Evolutionary conservation across 2,797 vertebrate species (phyloP), one percentile per base, ranked within the genome.

Genomic region (Orientallactaga sibirica): DNA sequence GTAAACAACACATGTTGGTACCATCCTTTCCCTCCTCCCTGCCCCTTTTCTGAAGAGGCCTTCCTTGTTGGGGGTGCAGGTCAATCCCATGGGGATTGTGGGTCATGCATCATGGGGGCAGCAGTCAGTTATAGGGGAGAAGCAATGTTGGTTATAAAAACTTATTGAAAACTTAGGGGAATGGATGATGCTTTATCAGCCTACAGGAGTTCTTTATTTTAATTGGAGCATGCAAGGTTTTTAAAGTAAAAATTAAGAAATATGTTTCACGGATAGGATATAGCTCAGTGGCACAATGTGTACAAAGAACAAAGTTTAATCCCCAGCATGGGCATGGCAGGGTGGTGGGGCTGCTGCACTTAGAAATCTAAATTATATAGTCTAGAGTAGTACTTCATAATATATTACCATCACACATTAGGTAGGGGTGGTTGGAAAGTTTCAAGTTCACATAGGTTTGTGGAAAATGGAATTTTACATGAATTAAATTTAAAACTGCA

Each of bases 241-340:
- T 37, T 12, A 41, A 80, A 81, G 75, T 29, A 90, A 94, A 88
- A 88, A 64, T 41, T 78, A 19, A 83, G 80, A 94, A 79, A 82
- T 29, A 29, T 5, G 70, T 4, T 43, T 43, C 76, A 88, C 48
- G 24, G 43, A 12, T 29, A 27, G 74, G 22, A 27, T 52, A 12
- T 25, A 75, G 5, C 4, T 67, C 4, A 27, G 41, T 52, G 3
- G 9, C 7, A 27, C 22, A 58, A 24, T 24, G 48, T 6, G 25
- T 5, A 4, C 64, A 41, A 10, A 66, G 18, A 18, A 20, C 8
- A 58, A 11, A 25, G 41, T 78, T 58, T 58, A 24, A 78, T 27
- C 75, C 48, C 61, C 5, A 9, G 18, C 9, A 9, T 58, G 73
- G 22, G 14, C 55, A 52, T 29, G 37, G 14, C 55, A 58, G 55